Conservation (phyloP, 2,888 invertebrate species). For the Dione juno region DNA sequence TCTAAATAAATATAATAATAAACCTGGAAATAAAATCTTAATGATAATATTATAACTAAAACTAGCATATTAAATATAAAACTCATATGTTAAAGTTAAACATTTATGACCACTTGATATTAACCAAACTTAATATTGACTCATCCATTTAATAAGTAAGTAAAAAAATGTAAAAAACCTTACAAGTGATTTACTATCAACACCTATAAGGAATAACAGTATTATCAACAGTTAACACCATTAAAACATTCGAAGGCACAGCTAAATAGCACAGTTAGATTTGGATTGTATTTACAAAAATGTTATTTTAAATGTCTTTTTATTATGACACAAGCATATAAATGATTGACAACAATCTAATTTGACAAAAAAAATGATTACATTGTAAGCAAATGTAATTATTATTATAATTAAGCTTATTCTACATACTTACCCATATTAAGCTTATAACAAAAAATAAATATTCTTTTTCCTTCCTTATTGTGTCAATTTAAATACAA, state of each 20-base stretch:
- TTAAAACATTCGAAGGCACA: background rate
- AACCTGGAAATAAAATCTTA: too few species aligned
- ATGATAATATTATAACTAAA: too few species aligned
- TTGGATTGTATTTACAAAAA: background rate
- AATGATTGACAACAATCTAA: too few species aligned
- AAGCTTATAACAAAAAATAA: too few species aligned
- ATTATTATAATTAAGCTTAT: too few species aligned
- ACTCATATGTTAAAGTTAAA: too few species aligned
- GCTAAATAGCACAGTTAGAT: background rate
- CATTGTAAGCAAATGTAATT: background rate
- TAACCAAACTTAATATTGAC: background rate
- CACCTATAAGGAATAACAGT: slow-evolving; percentile 3
- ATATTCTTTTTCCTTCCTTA: too few species aligned
- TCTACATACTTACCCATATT: too few species aligned
- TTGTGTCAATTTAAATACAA: too few species aligned
- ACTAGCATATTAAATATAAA: too few species aligned
- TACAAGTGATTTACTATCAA: background rate
- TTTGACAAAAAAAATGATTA: background rate
- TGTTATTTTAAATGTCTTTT: background rate
- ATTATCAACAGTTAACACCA: background rate
- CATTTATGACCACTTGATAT: background rate
- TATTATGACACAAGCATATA: too few species aligned
- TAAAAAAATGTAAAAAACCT: background rate
- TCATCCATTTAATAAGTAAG: background rate
- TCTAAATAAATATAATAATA: too few species aligned